Base-by-base conservation (phyloP, 1,140 invertebrate species). In the Drosophila kepulauana region DNA sequence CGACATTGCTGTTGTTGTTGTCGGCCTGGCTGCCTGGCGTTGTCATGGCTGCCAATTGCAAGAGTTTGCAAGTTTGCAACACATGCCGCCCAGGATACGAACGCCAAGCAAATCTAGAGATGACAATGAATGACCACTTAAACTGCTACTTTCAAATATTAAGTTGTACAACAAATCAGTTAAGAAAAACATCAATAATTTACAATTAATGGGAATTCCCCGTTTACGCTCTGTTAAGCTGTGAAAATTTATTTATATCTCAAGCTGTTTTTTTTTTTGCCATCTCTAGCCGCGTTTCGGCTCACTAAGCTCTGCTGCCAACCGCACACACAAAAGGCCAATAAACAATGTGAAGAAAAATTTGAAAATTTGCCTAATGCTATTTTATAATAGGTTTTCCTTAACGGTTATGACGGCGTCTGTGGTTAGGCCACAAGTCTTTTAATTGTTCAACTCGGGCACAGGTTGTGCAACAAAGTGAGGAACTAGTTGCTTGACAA, bases 311-410 rank as follows among this genome's bases (percentile, higher is more conserved):
- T 25, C 3, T 25, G 54, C 65, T 35, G 72, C 46, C 33, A 33
- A 5, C 7, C 5, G 2, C 48, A 15, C 41, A 61, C 46, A 78
- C 69, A 58, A 78, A 25, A 76, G 72, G 51, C 77, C 65, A 28
- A 81, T 70, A 75, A 71, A 82, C 63, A 74, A 78, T 46, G 43
- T 63, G 7, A 64, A 57, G 33, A 49, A 75, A 54, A 69, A 45
- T 77, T 80, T 68, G 76, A 72, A 87, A 87, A 75, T 89, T 84
- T 72, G 73, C 70, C 56, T 84, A 81, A 88, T 89, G 74, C 81
- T 72, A 69, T 89, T 81, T 88, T 89, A 89, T 89, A 89, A 82
- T 78, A 78, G 84, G 68, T 84, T 84, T 80, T 80, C 63, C 67
- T 70, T 62, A 80, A 82, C 61, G 69, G 56, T 87, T 87, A 87